Conservation (phyloP, 2,888 invertebrate genomes). For the Bombylius discolor region DNA sequence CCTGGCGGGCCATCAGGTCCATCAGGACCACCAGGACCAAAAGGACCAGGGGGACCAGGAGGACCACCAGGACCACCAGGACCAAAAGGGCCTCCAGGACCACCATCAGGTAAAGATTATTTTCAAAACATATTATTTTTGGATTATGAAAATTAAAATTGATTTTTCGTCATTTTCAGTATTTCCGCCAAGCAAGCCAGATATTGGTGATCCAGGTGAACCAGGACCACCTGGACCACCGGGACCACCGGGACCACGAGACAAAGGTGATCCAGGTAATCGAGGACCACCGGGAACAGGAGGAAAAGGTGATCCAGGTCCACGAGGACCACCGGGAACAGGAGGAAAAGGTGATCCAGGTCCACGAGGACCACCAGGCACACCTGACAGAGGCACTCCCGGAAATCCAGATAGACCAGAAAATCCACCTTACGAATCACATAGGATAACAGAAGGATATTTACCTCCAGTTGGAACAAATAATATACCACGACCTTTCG, state of each 20-base stretch:
- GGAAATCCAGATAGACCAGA: conserved; percentile 16
- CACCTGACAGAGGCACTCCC: conserved; percentile 24
- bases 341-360: conserved; percentile 26
- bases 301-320: conserved; percentile 29
- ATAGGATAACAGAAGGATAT: conserved; percentile 28
- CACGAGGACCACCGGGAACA: conserved; percentile 13
- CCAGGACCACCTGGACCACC: conserved; percentile 19
- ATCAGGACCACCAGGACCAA: conserved; percentile 30
- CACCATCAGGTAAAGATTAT: not conserved
- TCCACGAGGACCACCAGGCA: conserved; percentile 18
- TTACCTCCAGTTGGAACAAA: conserved; percentile 21
- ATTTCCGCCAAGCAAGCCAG: not conserved
- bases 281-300: conserved; percentile 24
- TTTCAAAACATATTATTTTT: not conserved
- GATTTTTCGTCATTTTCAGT: not conserved
- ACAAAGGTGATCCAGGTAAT: conserved; percentile 12
- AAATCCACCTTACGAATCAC: conserved; percentile 23
- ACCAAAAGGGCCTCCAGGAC: conserved; percentile 18
- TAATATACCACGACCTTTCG: conserved; percentile 15
- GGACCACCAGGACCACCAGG: conserved; percentile 13
- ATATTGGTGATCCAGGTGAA: conserved; percentile 18
- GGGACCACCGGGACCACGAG: conserved; percentile 26
- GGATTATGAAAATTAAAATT: not conserved
- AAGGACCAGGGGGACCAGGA: conserved; percentile 13
- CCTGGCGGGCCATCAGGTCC: conserved; percentile 36